phyloP scores from a whole-genome alignment of 1,140 invertebrate genomes.

The Phymorhynchus buccinoides region DNA sequence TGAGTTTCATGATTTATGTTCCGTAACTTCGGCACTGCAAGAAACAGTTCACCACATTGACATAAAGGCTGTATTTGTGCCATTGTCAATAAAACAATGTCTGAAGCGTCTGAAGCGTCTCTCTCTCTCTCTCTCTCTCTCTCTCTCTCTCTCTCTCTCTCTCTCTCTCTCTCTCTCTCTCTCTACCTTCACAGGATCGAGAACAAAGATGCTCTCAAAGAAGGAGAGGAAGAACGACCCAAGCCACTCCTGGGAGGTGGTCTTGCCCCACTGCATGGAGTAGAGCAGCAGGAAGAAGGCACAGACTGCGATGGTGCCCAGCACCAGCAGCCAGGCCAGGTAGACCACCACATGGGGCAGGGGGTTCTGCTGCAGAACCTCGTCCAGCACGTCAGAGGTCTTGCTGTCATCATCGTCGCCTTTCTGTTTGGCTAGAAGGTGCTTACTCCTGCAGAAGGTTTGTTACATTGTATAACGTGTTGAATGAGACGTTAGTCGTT shows the following conservation, averaged over 20 bases:
- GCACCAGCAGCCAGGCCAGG: slow-evolving; percentile 58
- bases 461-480: too few relatives aligned
- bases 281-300: slow-evolving; percentile 64
- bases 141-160: too few relatives aligned
- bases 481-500: too few relatives aligned
- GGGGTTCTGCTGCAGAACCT: slow-evolving; percentile 43
- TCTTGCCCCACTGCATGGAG: slow-evolving; percentile 65
- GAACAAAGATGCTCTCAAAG: slow-evolving; percentile 57
- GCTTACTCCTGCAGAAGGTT: neutral
- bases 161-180: too few relatives aligned
- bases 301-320: slow-evolving; percentile 44
- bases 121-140: too few relatives aligned
- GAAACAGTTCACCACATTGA: too few relatives aligned
- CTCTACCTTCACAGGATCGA: slow-evolving; percentile 68
- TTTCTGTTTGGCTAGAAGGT: neutral
- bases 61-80: too few relatives aligned
- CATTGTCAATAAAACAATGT: too few relatives aligned
- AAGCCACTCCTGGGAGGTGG: slow-evolving; percentile 63
- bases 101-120: too few relatives aligned
- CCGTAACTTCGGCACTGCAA: too few relatives aligned
- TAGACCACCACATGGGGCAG: slow-evolving; percentile 56
- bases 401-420: slow-evolving; percentile 39
- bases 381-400: slow-evolving; percentile 45
- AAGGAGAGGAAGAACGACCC: slow-evolving; percentile 62
- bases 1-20: too few relatives aligned